Conservation (phyloP, 2,113 vertebrate genomes). For the Cryptotis parvus region DNA sequence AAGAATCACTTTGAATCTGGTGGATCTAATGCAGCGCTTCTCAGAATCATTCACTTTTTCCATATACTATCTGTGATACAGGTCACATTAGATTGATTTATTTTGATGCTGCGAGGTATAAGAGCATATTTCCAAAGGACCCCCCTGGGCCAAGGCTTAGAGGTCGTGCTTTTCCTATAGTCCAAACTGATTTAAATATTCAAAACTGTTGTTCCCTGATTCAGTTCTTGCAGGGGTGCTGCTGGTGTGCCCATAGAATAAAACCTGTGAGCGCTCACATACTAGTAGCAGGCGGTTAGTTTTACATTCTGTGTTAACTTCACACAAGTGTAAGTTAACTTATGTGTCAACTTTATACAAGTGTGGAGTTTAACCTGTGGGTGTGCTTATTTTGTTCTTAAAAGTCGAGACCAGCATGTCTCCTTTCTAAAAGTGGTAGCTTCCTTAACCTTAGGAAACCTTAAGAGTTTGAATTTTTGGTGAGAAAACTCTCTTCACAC, state of each 20-base stretch:
- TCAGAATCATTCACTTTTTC: not conserved
- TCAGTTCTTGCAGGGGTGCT: slow-evolving; percentile 15
- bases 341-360: too few relatives aligned
- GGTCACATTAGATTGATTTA: too few relatives aligned
- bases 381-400: not conserved
- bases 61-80: not conserved
- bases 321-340: not conserved
- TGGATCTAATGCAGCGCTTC: not conserved
- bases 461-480: not conserved
- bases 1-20: too few relatives aligned
- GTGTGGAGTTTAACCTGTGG: too few relatives aligned
- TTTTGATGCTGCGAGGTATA: not conserved
- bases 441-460: too few relatives aligned
- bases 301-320: too few relatives aligned
- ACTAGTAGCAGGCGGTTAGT: too few relatives aligned
- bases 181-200: not conserved
- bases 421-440: too few relatives aligned
- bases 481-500: not conserved
- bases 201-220: not conserved
- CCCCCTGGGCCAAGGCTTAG: slow-evolving; percentile 9
- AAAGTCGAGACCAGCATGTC: not conserved
- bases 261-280: not conserved
- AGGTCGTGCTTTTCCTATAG: not conserved
- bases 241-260: not conserved
- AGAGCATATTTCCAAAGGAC: not conserved